Base-by-base conservation (phyloP, 2,888 invertebrate species). In the Diplazon laetatorius region DNA sequence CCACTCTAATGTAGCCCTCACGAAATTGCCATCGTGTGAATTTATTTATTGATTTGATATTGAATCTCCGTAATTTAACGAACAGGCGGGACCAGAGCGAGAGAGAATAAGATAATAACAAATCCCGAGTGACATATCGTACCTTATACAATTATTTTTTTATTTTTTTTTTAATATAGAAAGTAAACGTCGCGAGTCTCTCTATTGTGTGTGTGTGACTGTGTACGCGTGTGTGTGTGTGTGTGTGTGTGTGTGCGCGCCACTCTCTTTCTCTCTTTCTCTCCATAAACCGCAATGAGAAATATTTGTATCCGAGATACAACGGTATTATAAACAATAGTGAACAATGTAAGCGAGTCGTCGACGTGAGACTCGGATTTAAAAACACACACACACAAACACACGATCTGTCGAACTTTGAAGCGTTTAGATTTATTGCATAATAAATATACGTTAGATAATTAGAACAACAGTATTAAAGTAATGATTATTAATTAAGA, bases 401-500 rank as follows among this genome's bases (percentile, higher is more conserved):
- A 37, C 50, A 16, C 22, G 39, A 37, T 52, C 22, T 52, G 66
- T 39, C 52, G 52, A 30, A 65, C 65, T 65, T 14, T 42, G 52
- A 50, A 66, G 66, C 66, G 20, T 66, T 52, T 52, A 50, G 66
- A 66, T 66, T 66, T 66, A 66, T 66, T 66, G 66, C 66, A 66
- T 66, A 35, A 52, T 48, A 44, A 55, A 22, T 39, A 39, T 73
- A 79, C 65, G 57, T 55, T 76, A 78, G 72, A 70, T 57, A 79
- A 81, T 81, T 78, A 84, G 83, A 86, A 83, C 82, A 85, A 84
- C 87, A 88, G 87, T 88, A 88, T 89, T 89, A 86, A 78, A 86
- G 80, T 83, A 83, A 84, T 84, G 84, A 84, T 85, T 85, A 85
- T 80, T 79, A 81, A 78, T 82, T 84, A 80, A 82, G 79, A 82